Evolutionary conservation across 2,888 invertebrate species (phyloP).

Genomic region (Drosophila melanosoma): DNA sequence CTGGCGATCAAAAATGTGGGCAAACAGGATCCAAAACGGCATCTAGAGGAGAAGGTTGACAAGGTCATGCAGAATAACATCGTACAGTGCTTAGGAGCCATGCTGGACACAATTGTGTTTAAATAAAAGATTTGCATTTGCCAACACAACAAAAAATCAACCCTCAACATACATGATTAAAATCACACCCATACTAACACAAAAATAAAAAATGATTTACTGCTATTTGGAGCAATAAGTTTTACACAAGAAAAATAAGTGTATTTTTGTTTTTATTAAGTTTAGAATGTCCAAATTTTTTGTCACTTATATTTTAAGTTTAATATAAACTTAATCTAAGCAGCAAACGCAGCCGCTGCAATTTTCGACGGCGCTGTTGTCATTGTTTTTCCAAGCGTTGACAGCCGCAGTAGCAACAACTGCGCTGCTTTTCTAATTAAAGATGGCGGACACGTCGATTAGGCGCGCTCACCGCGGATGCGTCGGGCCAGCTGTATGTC

Average conservation of each 20-base stretch:
- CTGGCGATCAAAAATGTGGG: conserved; percentile 99
- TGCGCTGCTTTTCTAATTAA: conserved; percentile 64
- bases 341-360: conserved; percentile 52
- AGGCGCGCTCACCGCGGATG: conserved; percentile 98
- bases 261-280: conserved; percentile 29
- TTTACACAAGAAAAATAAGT: conserved; percentile 45
- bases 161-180: conserved; percentile 19
- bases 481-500: conserved; percentile 98
- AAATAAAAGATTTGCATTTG: conserved; percentile 86
- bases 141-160: conserved; percentile 33
- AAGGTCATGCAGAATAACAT: conserved; percentile 98
- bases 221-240: conserved; percentile 54
- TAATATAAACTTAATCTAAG: conserved; percentile 55
- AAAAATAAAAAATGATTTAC: conserved; percentile 59
- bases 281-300: neutral
- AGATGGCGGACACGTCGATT: conserved; percentile 85
- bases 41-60: conserved; percentile 99
- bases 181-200: conserved; percentile 38
- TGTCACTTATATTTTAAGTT: conserved; percentile 37
- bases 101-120: conserved; percentile 97
- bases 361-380: conserved; percentile 18
- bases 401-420: neutral
- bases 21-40: conserved; percentile 99
- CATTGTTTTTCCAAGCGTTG: conserved; percentile 37
- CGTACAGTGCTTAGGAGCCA: conserved; percentile 98